phyloP scores from a whole-genome alignment of 2,888 invertebrate genomes.

The Halictus ligatus region DNA sequence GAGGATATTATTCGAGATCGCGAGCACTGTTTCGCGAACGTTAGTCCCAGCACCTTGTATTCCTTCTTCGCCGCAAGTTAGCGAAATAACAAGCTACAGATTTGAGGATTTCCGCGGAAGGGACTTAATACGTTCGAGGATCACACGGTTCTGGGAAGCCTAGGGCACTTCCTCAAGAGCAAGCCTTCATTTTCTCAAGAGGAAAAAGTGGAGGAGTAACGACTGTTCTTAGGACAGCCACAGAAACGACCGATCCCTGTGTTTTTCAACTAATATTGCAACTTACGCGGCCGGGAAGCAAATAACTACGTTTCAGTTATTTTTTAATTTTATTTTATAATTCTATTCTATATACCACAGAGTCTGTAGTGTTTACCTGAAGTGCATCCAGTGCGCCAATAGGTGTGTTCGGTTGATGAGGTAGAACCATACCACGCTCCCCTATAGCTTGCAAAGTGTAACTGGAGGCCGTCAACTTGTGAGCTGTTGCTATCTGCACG shows the following conservation, averaged over 20 bases:
- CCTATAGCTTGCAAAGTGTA: constrained; percentile 89
- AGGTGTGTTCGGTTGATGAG: constrained; percentile 91
- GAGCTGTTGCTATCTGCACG: constrained; percentile 89
- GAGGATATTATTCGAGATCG: neutral
- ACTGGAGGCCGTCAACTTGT: constrained; percentile 88
- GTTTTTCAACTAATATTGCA: neutral
- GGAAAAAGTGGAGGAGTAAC: neutral
- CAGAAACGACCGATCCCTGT: neutral
- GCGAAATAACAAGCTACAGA: constrained; percentile 15
- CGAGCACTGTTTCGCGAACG: neutral
- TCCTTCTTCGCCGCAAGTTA: neutral
- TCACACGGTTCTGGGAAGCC: constrained; percentile 9
- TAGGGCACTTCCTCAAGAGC: neutral
- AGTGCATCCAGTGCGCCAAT: constrained; percentile 87
- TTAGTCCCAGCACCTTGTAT: neutral
- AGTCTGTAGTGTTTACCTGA: constrained; percentile 73
- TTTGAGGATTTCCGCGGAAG: constrained; percentile 3
- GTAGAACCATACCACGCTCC: constrained; percentile 86
- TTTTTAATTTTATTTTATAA: neutral
- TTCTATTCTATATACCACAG: neutral
- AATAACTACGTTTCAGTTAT: neutral
- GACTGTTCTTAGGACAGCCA: neutral
- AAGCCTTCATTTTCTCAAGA: constrained; percentile 1
- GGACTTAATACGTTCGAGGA: neutral
- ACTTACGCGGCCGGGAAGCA: neutral